Evolutionary conservation across 1,140 invertebrate genomes (phyloP).

Genomic region (Danaus plexippus): DNA sequence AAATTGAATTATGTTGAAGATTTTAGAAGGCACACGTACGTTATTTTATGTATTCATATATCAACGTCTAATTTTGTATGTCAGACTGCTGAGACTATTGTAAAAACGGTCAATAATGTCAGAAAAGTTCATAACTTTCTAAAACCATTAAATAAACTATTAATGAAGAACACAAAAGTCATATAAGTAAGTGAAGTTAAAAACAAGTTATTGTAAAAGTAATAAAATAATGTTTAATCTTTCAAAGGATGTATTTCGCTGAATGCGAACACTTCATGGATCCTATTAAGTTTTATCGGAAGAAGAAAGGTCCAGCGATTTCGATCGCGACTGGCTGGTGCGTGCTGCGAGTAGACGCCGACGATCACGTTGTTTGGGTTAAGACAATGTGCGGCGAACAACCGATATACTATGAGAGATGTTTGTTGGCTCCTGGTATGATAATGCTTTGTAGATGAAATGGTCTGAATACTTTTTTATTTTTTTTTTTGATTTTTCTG

Average conservation of each 20-base stretch:
- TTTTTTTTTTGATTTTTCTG: too few relatives aligned
- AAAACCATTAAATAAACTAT: too few relatives aligned
- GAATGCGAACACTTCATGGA: constrained; percentile 45
- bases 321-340: constrained; percentile 54
- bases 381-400: constrained; percentile 49
- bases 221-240: background rate
- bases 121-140: too few relatives aligned
- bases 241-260: constrained; percentile 40
- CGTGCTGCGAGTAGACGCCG: constrained; percentile 48
- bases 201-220: too few relatives aligned
- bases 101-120: too few relatives aligned
- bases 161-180: too few relatives aligned
- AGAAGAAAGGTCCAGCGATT: constrained; percentile 47
- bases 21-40: constrained; percentile 36
- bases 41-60: constrained; percentile 6
- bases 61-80: too few relatives aligned
- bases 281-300: constrained; percentile 52
- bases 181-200: too few relatives aligned
- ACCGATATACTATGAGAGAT: constrained; percentile 56
- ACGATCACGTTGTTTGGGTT: constrained; percentile 47
- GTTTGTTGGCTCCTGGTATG: constrained; percentile 47
- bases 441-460: constrained; percentile 2
- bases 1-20: constrained; percentile 42
- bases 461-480: background rate
- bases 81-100: too few relatives aligned